A percentile compares a stretch with the other conserved stretches of the same genome.
These are phyloP conservation scores for Podocnemis expansa DNA, from an alignment of 2,113 vertebrate species.

Conservation along the genomic window DNA sequence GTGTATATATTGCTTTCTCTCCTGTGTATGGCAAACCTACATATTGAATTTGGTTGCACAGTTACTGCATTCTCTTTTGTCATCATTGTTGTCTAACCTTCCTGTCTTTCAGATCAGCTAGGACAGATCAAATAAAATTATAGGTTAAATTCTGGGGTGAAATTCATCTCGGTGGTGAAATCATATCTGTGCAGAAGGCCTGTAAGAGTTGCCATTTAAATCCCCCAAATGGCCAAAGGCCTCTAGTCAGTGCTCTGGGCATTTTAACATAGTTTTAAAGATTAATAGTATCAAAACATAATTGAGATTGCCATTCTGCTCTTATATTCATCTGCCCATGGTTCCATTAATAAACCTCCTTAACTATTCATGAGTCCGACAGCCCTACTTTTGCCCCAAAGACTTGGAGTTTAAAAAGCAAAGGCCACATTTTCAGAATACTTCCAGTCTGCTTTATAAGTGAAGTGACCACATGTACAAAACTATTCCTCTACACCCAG, in stretches of 20 bases:
- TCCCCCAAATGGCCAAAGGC: not conserved
- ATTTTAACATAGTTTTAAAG: not conserved
- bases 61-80: constrained; percentile 62
- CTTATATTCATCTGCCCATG: not conserved
- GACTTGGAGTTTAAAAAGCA: not conserved
- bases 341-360: not conserved
- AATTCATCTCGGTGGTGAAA: no score
- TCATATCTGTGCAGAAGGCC: constrained; percentile 19
- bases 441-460: not conserved
- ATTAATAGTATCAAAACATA: not conserved
- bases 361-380: not conserved
- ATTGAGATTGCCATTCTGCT: not conserved
- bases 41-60: constrained; percentile 57
- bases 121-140: constrained; percentile 49
- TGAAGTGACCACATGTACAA: not conserved
- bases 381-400: not conserved
- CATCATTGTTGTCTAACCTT: constrained; percentile 53
- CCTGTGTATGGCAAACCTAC: not conserved
- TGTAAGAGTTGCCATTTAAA: constrained; percentile 23
- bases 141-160: constrained; percentile 36
- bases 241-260: not conserved
- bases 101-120: constrained; percentile 55
- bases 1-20: constrained; percentile 45
- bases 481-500: not conserved
- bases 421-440: not conserved